phyloP scores from a whole-genome alignment of 2,113 vertebrate genomes.

The Plotosus lineatus region DNA sequence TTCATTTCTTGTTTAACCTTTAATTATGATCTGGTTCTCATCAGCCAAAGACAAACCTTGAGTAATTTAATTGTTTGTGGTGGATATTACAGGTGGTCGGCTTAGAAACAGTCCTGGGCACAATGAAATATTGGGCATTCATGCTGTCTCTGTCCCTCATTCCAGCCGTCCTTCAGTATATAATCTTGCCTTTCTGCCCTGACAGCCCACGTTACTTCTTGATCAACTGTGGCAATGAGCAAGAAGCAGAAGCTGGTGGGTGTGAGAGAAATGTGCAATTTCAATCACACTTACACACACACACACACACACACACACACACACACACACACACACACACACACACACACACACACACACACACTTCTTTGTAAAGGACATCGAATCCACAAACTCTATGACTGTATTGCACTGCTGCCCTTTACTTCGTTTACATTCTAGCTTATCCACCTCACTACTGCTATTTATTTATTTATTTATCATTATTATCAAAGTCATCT shows the following conservation, averaged over 20 bases:
- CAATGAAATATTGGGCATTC: constrained; percentile 67
- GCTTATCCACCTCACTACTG: no score
- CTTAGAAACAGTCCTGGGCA: constrained; percentile 72
- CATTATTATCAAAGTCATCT: no score
- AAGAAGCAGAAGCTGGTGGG: constrained; percentile 69
- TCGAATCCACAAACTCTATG: no score
- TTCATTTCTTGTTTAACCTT: neutral
- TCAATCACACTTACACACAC: no score
- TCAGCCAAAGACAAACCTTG: neutral
- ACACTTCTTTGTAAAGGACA: no score
- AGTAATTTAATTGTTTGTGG: constrained; percentile 26
- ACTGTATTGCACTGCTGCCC: no score
- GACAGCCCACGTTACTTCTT: constrained; percentile 79
- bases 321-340: no score
- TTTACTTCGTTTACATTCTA: no score
- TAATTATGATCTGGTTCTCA: constrained; percentile 27
- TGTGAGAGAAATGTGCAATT: neutral
- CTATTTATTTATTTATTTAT: no score
- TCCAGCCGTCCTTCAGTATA: constrained; percentile 71
- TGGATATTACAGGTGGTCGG: constrained; percentile 69
- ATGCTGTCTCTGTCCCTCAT: constrained; percentile 77
- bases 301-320: no score
- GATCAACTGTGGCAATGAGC: constrained; percentile 68
- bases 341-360: no score
- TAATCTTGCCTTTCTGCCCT: constrained; percentile 75